phyloP scores from a whole-genome alignment of 2,888 invertebrate genomes.

The Amblyjoppa fuscipennis region DNA sequence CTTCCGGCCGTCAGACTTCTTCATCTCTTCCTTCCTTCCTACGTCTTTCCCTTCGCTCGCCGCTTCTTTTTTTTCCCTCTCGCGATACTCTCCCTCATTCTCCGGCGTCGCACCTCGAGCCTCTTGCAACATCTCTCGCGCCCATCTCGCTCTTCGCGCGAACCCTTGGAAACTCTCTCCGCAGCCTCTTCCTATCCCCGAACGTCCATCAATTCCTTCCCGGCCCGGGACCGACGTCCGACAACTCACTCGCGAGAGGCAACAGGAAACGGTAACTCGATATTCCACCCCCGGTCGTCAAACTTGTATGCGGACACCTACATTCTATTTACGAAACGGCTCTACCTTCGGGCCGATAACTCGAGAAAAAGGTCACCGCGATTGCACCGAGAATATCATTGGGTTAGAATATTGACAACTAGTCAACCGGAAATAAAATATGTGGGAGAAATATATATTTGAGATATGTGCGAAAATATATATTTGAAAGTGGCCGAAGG shows the following conservation, averaged over 20 bases:
- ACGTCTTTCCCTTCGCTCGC: constrained; percentile 12
- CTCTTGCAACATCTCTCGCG: constrained; percentile 64
- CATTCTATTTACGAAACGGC: constrained; percentile 5
- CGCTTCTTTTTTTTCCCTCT: constrained; percentile 18
- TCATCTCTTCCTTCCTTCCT: constrained; percentile 50
- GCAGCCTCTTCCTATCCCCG: constrained; percentile 17
- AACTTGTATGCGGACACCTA: neutral
- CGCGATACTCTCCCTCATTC: constrained; percentile 55
- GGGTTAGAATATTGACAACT: neutral
- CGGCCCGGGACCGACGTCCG: constrained; percentile 38
- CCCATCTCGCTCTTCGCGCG: constrained; percentile 6
- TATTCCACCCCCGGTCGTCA: constrained; percentile 23
- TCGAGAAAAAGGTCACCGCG: neutral
- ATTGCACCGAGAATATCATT: neutral
- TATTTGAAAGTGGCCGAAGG: too few relatives aligned
- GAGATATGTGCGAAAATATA: too few relatives aligned
- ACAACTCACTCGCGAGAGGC: constrained; percentile 57
- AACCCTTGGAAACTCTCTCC: neutral
- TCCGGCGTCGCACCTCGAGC: constrained; percentile 37
- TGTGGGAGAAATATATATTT: too few relatives aligned
- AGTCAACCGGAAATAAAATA: too few relatives aligned
- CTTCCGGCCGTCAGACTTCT: constrained; percentile 57
- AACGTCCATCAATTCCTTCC: constrained; percentile 64
- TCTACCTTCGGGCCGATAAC: neutral
- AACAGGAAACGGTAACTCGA: constrained; percentile 54